Conservation (phyloP, 2,797 vertebrate species). For the Megaceryle alcyon region DNA sequence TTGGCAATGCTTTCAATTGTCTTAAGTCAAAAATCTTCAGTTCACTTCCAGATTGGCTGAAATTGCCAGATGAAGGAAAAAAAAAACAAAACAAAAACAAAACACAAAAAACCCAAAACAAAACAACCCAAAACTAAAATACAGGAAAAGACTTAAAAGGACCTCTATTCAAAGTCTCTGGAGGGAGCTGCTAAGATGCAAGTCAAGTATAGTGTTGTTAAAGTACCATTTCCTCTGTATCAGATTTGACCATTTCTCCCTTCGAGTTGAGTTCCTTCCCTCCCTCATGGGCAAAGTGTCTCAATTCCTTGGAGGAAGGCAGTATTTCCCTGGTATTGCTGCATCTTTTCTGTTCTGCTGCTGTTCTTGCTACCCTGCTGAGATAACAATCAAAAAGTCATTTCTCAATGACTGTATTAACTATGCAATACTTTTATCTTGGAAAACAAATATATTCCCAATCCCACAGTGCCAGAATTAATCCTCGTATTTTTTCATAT, state of each 20-base stretch:
- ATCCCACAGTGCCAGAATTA: neutral
- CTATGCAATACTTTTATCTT: neutral
- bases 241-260: neutral
- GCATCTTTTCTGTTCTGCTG: neutral
- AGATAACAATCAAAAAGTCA: neutral
- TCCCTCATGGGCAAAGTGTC: neutral
- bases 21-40: neutral
- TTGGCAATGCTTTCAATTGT: neutral
- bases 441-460: neutral
- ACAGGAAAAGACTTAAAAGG: neutral
- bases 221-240: neutral
- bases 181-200: neutral
- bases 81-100: too few species aligned
- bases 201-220: neutral
- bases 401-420: neutral
- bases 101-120: too few species aligned
- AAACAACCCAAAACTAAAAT: rapidly evolving
- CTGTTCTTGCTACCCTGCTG: neutral
- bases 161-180: neutral
- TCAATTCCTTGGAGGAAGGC: neutral
- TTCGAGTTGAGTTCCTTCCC: neutral
- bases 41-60: neutral
- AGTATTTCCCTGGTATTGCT: neutral
- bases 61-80: neutral
- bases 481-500: neutral